phyloP scores from a whole-genome alignment of 2,888 invertebrate species.

The Rapana venosa region DNA sequence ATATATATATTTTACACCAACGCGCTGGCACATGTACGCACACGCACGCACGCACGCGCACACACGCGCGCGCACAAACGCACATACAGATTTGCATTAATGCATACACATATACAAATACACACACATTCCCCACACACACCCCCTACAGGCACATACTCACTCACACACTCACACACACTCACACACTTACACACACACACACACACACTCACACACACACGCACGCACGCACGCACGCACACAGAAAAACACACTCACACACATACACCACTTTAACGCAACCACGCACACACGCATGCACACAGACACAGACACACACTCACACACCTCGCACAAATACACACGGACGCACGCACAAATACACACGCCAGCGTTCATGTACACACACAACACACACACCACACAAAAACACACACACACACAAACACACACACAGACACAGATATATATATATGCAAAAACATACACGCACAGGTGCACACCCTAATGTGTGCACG shows the following conservation, averaged over 20 bases:
- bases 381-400: neutral
- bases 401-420: neutral
- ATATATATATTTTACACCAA: neutral
- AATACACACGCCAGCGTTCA: neutral
- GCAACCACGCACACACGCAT: neutral
- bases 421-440: neutral
- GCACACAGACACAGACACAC: constrained; percentile 15
- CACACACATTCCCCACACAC: constrained; percentile 2
- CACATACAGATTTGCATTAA: neutral
- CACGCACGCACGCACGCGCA: neutral
- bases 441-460: neutral
- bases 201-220: constrained; percentile 6
- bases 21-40: neutral
- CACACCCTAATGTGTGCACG: neutral
- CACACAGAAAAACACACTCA: neutral
- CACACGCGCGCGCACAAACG: neutral
- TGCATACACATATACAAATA: neutral
- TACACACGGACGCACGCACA: neutral
- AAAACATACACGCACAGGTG: neutral
- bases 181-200: neutral
- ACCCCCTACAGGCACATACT: neutral
- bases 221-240: neutral
- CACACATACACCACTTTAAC: neutral
- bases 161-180: neutral
- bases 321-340: neutral